Conservation (phyloP, 2,113 vertebrate genomes). For the Tretioscincus oriximinensis region DNA sequence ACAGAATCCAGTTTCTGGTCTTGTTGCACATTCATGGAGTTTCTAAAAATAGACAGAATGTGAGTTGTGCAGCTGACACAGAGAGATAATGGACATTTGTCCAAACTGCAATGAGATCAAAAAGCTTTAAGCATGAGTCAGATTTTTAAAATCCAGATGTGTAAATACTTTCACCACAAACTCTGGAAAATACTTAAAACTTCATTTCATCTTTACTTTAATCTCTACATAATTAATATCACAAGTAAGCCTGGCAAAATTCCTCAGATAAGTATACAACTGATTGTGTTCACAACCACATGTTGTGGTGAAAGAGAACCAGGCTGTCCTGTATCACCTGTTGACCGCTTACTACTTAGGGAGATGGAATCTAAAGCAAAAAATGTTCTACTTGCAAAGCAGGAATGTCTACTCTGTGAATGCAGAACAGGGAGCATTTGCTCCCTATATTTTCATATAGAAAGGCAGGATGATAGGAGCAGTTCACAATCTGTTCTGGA, state of each 20-base stretch:
- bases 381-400: too few species aligned
- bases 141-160: not conserved
- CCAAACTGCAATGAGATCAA: not conserved
- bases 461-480: too few species aligned
- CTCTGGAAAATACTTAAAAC: not conserved
- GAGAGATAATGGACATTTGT: not conserved
- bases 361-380: too few species aligned
- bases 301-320: not conserved
- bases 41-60: not conserved
- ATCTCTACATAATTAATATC: not conserved
- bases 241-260: not conserved
- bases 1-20: not conserved
- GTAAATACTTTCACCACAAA: not conserved
- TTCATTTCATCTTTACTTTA: conserved; percentile 13
- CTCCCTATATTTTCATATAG: too few species aligned
- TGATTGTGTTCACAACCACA: not conserved
- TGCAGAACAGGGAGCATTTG: too few species aligned
- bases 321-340: too few species aligned
- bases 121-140: not conserved
- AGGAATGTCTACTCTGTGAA: too few species aligned
- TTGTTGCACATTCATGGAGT: not conserved
- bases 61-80: not conserved
- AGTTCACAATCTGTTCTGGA: too few species aligned
- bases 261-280: not conserved
- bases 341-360: too few species aligned